These are phyloP conservation scores for Lutjanus erythropterus DNA, from an alignment of 2,113 vertebrate genomes.

Conservation along the genomic window DNA sequence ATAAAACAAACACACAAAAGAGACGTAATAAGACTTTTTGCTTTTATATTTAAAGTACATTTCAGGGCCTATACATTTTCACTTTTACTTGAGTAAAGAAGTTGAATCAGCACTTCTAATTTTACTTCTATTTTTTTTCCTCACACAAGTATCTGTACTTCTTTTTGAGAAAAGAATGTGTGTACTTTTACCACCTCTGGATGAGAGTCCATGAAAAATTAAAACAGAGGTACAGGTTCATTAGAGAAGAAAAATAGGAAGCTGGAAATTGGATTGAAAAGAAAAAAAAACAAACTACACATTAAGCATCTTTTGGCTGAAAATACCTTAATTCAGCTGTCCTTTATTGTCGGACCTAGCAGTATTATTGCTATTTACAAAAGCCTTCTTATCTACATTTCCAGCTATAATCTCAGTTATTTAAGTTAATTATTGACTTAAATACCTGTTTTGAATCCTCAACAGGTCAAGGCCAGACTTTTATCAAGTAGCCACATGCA, in stretches of 20 bases:
- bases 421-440: slow-evolving; percentile 77
- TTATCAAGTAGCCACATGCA: slow-evolving; percentile 62
- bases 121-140: no score
- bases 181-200: no score
- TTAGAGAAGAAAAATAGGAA: background rate
- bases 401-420: slow-evolving; percentile 49
- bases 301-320: background rate
- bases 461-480: slow-evolving; percentile 72
- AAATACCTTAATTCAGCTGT: background rate
- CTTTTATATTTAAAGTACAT: no score
- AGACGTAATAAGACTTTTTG: no score
- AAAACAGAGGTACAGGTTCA: background rate
- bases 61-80: no score
- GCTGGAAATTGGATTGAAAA: background rate
- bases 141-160: no score
- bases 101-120: no score
- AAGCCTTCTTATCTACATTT: slow-evolving; percentile 57
- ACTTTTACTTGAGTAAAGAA: no score
- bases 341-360: background rate
- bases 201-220: background rate
- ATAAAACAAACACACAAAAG: no score
- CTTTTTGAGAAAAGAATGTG: no score
- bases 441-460: slow-evolving; percentile 45
- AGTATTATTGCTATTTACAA: slow-evolving; percentile 41
- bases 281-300: no score